Base-by-base conservation (phyloP, 1,140 invertebrate genomes). In the Drosophila suzukii region DNA sequence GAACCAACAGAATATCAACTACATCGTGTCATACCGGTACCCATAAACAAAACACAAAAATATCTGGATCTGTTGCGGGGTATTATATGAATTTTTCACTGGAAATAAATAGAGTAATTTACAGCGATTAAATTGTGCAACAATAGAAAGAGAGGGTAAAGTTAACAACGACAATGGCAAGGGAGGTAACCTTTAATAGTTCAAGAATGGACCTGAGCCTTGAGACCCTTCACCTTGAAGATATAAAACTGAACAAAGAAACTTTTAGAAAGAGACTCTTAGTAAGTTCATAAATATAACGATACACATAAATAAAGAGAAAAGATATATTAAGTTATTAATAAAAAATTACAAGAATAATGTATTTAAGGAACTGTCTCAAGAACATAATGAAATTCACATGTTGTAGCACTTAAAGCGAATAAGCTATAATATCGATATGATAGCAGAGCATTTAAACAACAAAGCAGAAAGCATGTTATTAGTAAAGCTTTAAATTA, bases 351-450 rank as follows among this genome's bases (percentile, higher is more conserved):
- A 34, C 3, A 27, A 50, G 1, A 34, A 51, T 13, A 15, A 34
- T 10, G 7, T 51, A 15, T 51, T 32, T 15, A 51, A 5, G 6
- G n/a, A 51, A 17, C 6, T 51, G 5, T 34, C 49, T 8, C 24
- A 15, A 15, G 24, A 34, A 11, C 49, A 32, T 24, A 46, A 46
- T 12, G 27, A 50, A 30, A 30, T 50, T n/a, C 49, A 50, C 32
- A n/a, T n/a, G 7, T n/a, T 50, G 7, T 27, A 50, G 13, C 20
- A 30, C 5, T 6, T 34, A 3, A 10, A n/a, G 4, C 1, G 24
- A n/a, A 34, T 34, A 50, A 50, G 8, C 8, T 50, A 30, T n/a
- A 50, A 50, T 30, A 50, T 50, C 6, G 49, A 51, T 4, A 51
- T 51, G 4, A 11, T 51, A 5, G 10, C 30, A 12, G 13, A 51